Conservation (phyloP, 2,797 vertebrate genomes). For the Meriones psammophilus region DNA sequence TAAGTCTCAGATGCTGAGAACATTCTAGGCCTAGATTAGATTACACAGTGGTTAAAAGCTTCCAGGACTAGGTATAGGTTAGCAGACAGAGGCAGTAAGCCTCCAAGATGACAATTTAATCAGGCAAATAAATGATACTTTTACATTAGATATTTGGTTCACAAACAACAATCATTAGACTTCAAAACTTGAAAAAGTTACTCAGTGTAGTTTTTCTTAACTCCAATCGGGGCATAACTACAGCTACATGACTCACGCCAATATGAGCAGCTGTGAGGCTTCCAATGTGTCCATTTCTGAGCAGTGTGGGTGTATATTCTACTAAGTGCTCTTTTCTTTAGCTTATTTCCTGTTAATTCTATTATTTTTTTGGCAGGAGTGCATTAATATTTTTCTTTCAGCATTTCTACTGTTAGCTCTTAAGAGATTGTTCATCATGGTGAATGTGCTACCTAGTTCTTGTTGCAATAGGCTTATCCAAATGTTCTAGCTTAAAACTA, state of each 20-base stretch:
- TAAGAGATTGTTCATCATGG: not conserved
- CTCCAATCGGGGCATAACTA: not conserved
- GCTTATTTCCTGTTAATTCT: not conserved
- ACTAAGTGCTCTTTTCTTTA: not conserved
- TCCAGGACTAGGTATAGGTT: too few relatives aligned
- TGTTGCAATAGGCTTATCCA: not conserved
- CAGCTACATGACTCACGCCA: not conserved
- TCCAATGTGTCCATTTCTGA: not conserved
- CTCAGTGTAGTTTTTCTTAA: not conserved
- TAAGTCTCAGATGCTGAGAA: too few relatives aligned
- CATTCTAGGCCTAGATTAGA: too few relatives aligned
- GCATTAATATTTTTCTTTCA: not conserved
- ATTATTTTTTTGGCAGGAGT: not conserved
- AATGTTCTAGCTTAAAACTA: not conserved
- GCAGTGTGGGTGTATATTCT: not conserved
- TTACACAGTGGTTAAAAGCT: too few relatives aligned
- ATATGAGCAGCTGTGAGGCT: not conserved
- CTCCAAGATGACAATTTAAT: too few relatives aligned
- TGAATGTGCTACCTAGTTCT: not conserved
- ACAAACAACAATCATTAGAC: not conserved
- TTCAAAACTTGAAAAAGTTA: not conserved
- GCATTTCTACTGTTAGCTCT: not conserved
- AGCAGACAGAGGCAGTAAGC: too few relatives aligned
- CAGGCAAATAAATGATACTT: too few relatives aligned
- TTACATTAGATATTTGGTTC: not conserved